Evolutionary conservation across 1,140 invertebrate species (phyloP), one percentile per base, ranked within the genome.

Genomic region (Brachionus asplanchnoidis): DNA sequence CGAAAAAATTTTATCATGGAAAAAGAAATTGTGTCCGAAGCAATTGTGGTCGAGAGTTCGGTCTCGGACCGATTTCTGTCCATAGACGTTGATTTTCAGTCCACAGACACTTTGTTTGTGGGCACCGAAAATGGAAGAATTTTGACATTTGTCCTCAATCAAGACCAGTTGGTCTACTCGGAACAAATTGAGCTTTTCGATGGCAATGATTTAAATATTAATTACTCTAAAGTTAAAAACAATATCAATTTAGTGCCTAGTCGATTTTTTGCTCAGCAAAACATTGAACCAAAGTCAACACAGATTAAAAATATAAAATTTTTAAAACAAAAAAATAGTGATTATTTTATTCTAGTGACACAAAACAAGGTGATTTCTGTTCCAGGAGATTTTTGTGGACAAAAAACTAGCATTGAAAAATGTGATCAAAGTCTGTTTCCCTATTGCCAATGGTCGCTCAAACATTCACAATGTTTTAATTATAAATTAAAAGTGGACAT

Each of bases 11-110:
- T 82, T 68, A 65, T 65, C 17, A 82, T 82, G 79, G 32, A 68
- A 82, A 68, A 82, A 42, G 79, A 82, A 17, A 82, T 82, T 82
- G n/a, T 40, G 53, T 82, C 79, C n/a, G 26, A 82, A 12, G 79
- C 79, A 6, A 42, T 82, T 26, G 36, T 82, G 17, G 79, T 82
- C 28, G 79, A 82, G 44, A 82, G 36, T 17, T 60, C 53, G n/a
- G 8, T n/a, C 2, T 20, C 50, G 20, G 79, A 82, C 20, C 50
- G 79, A 60, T 82, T 82, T 65, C 6, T 65, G n/a, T 82, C 79
- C 23, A 60, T 82, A 36, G 53, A 82, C 23, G 79, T 44, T 44
- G 53, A 82, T 46, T 82, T 36, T 68, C 23, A 82, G 14, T 46
- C 73, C 17, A 77, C 26, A 77, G 73, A 77, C 20, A 14, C n/a